Conservation (phyloP, 1,140 invertebrate genomes). For the Wasmannia auropunctata region DNA sequence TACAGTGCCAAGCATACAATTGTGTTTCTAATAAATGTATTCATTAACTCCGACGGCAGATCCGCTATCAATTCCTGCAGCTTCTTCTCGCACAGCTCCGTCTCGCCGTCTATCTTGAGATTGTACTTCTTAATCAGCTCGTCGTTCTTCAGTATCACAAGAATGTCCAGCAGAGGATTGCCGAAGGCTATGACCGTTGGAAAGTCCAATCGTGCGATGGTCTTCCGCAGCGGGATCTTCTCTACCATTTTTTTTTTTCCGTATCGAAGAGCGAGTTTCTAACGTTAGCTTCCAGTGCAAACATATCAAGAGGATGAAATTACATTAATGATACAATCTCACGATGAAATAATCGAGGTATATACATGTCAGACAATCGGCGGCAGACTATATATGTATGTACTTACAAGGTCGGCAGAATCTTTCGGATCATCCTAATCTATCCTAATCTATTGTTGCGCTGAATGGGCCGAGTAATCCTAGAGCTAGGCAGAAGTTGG, state of each 20-base stretch:
- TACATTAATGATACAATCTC: not conserved
- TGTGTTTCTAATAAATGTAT: slow-evolving; percentile 53
- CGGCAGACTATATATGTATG: no score
- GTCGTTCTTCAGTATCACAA: slow-evolving; percentile 83
- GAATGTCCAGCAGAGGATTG: slow-evolving; percentile 89
- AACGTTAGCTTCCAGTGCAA: not conserved
- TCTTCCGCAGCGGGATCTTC: slow-evolving; percentile 64
- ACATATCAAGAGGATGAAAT: not conserved
- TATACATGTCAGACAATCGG: not conserved
- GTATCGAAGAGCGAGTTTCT: not conserved
- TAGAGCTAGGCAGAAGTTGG: not conserved
- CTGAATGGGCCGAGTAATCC: not conserved
- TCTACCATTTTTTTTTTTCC: slow-evolving; percentile 76
- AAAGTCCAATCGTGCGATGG: slow-evolving; percentile 59
- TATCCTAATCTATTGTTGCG: no score
- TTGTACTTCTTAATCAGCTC: slow-evolving; percentile 87
- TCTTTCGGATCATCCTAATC: not conserved
- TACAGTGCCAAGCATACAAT: slow-evolving; percentile 35
- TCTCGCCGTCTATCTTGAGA: slow-evolving; percentile 84
- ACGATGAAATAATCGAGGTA: not conserved
- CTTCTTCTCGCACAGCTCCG: slow-evolving; percentile 81
- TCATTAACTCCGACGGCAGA: slow-evolving; percentile 75
- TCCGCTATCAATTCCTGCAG: slow-evolving; percentile 78
- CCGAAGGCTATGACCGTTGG: slow-evolving; percentile 86
- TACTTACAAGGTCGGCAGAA: not conserved